phyloP scores from a whole-genome alignment of 1,140 invertebrate genomes.

The Psix sp. region DNA sequence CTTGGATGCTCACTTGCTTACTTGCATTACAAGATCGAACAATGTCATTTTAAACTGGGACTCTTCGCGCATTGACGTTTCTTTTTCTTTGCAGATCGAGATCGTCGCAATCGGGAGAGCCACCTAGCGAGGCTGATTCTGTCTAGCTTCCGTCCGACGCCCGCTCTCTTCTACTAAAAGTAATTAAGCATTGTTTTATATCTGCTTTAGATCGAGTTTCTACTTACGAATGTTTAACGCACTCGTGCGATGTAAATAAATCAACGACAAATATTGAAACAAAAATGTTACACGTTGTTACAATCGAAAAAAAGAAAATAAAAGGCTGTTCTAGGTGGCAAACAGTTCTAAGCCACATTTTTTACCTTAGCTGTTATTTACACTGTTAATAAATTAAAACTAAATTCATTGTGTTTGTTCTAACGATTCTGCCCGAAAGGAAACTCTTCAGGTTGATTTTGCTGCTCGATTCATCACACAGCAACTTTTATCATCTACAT shows the following conservation, averaged over 20 bases:
- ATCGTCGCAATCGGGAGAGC: conserved; percentile 26
- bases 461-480: conserved; percentile 21
- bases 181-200: conserved; percentile 48
- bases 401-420: conserved; percentile 27
- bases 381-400: conserved; percentile 41
- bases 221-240: background rate
- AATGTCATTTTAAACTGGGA: conserved; percentile 41
- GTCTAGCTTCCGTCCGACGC: conserved; percentile 26
- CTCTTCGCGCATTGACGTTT: conserved; percentile 15
- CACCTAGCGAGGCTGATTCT: conserved; percentile 25
- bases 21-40: conserved; percentile 51
- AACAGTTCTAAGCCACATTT: no score
- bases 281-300: background rate
- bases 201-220: no score
- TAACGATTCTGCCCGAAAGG: conserved; percentile 21
- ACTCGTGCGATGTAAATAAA: background rate
- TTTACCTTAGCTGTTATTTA: conserved; percentile 32
- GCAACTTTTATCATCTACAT: conserved; percentile 18
- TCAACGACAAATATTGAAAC: background rate
- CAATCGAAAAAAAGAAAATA: background rate
- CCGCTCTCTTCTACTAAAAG: conserved; percentile 41
- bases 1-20: conserved; percentile 34
- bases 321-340: no score
- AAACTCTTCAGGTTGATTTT: conserved; percentile 27
- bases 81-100: conserved; percentile 40